Percentiles rank a stretch among this genome's conserved stretches.
These are phyloP conservation scores for Epicauta chinensis DNA, from an alignment of 1,140 invertebrate species.

Conservation along the genomic window DNA sequence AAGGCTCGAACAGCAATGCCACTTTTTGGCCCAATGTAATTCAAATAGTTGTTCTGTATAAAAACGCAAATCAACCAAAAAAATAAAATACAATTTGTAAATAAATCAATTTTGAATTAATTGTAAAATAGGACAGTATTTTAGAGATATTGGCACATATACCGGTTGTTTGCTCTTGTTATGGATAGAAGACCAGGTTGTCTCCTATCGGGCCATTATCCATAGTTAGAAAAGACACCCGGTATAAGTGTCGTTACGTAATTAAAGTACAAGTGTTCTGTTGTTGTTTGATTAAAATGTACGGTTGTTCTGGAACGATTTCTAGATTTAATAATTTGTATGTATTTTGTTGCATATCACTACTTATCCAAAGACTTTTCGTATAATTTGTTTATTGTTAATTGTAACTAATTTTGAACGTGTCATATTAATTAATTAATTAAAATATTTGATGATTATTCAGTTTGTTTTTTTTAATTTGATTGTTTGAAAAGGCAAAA, in stretches of 20 bases:
- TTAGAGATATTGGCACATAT: too few relatives aligned
- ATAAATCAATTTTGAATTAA: neutral
- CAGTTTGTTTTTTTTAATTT: neutral
- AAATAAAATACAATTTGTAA: neutral
- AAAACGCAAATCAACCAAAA: neutral
- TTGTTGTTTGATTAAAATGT: neutral
- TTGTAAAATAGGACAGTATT: too few relatives aligned
- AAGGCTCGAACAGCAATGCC: slow-evolving; percentile 54
- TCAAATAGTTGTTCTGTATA: slow-evolving; percentile 46
- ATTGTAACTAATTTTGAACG: slow-evolving; percentile 21
- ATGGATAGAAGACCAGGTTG: too few relatives aligned
- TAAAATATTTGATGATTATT: neutral
- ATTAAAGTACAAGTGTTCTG: too few relatives aligned
- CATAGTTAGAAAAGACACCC: too few relatives aligned
- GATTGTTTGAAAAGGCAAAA: neutral
- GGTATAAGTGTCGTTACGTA: too few relatives aligned
- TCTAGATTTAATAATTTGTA: neutral
- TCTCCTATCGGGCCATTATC: too few relatives aligned
- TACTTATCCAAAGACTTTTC: slow-evolving; percentile 25
- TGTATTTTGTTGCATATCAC: slow-evolving; percentile 21
- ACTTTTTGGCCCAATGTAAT: slow-evolving; percentile 45
- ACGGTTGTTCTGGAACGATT: neutral
- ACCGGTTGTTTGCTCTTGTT: too few relatives aligned
- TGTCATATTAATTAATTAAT: slow-evolving; percentile 22
- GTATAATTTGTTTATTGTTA: slow-evolving; percentile 8